phyloP scores from a whole-genome alignment of 2,113 vertebrate species.

The Ictalurus punctatus region DNA sequence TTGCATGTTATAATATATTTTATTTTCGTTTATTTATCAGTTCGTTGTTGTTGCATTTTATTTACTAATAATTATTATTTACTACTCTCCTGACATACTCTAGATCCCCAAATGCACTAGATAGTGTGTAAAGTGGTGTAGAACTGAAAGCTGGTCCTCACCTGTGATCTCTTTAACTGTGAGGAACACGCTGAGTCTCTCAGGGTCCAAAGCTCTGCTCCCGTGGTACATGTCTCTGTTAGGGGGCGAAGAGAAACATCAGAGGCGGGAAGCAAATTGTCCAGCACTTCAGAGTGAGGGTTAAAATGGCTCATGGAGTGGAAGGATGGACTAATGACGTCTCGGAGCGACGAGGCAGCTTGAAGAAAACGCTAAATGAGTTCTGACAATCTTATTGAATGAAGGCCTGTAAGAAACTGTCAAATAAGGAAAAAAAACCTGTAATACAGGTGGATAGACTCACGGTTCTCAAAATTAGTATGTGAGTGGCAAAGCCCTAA shows the following conservation, averaged over 20 bases:
- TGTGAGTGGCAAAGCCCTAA: not conserved
- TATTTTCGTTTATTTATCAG: too few relatives aligned
- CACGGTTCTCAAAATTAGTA: not conserved
- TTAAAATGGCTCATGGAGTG: constrained; percentile 23
- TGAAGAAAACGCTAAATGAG: constrained; percentile 37
- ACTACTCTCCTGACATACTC: too few relatives aligned
- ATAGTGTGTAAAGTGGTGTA: not conserved
- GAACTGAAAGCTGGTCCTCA: constrained; percentile 59
- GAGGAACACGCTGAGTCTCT: constrained; percentile 88
- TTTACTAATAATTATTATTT: too few relatives aligned
- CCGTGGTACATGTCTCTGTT: constrained; percentile 90
- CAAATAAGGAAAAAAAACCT: constrained; percentile 14
- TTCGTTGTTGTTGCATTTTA: too few relatives aligned
- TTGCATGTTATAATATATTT: not conserved
- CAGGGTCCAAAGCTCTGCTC: constrained; percentile 89
- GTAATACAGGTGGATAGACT: not conserved
- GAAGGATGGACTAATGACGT: constrained; percentile 35
- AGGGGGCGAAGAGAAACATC: not conserved
- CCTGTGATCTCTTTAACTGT: constrained; percentile 97
- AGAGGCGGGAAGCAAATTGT: not conserved
- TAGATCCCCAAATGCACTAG: not conserved
- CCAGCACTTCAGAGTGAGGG: not conserved
- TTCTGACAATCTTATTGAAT: constrained; percentile 46
- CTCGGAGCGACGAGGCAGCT: constrained; percentile 32
- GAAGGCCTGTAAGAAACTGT: constrained; percentile 14